Base-by-base conservation (phyloP, 1,140 invertebrate species). In the Magallana gigas region DNA sequence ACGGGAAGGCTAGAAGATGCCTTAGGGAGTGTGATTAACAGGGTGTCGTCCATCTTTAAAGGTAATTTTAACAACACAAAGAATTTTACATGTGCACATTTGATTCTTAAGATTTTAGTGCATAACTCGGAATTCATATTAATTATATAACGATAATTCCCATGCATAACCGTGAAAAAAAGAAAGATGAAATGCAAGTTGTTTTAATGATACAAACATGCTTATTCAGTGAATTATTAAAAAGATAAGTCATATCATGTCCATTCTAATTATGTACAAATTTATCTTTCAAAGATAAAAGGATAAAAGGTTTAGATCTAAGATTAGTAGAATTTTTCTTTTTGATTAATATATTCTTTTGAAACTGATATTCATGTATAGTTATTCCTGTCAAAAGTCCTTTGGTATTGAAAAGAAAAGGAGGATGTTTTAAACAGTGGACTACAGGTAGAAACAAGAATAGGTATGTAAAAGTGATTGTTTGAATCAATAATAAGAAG, bases 331-430 rank as follows among this genome's bases (percentile, higher is more conserved):
- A 60, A n/a, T 62, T 23, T 9, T 18, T 16, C 5, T n/a, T 23
- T 9, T 23, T 62, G 16, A 23, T 76, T 48, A 48, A 48, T 48
- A 48, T 23, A 23, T 23, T 0, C 36, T 48, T 48, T 48, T 48
- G 36, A 4, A 5, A 48, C 36, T 48, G 36, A 48, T 48, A 48
- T 48, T 48, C 36, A 48, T 48, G 36, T 48, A 1, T 85, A 80
- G 85, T 85, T 14, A 48, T 57, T 23, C 85, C 62, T 12, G 48
- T 58, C 57, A 14, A 80, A 57, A 71, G 18, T 9, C 76, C 76
- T 23, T 58, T 89, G 16, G 7, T 89, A n/a, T 57, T 89, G 48
- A 58, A 71, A 80, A 85, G 88, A 23, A 76, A 18, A 8, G 80
- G 83, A 9, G 88, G 85, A 23, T 89, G 85, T 56, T 57, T 56